Evolutionary conservation across 2,113 vertebrate genomes (phyloP), one percentile per base, ranked within the genome.

Genomic region (Cebidichthys violaceus): DNA sequence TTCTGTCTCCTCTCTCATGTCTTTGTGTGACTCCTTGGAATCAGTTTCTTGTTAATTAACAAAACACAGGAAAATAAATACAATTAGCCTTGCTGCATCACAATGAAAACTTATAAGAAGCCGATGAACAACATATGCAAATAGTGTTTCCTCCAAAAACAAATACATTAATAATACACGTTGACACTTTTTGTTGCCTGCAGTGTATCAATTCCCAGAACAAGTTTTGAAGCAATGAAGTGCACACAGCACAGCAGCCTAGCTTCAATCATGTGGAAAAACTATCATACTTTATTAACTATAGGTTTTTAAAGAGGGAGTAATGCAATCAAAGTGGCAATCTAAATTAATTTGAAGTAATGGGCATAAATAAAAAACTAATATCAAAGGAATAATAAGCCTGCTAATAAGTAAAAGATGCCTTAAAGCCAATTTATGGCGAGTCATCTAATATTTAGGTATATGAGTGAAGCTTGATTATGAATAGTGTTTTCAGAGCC

Each of bases 141-240:
- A 33, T 13, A 20, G 20, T 43, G n/a, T 33, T 66, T 43, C 9
- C 9, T 8, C 22, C 24, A 8, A 29, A 52, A 37, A 45, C 9
- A 61, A 83, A 71, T 39, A 22, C 27, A 71, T 81, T 60, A 35
- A 65, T 60, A 52, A 65, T 60, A 52, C 54, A 84, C 52, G 57
- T 47, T 79, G 47, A 85, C 47, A 69, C 33, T 73, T 35, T 6
- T 47, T 43, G 24, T 64, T 29, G 17, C 15, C 27, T 64, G 55
- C 60, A 68, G 57, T n/a, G 64, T 7, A 75, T 37, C 35, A 33
- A 6, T 62, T 52, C 68, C 41, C 17, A 75, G 64, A 65, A 75
- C 13, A 78, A 52, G n/a, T 55, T 59, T 33, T 55, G 7, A 55
- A 73, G 20, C 20, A 57, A 52, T 41, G 27, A 52, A 64, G 69